Evolutionary conservation across 2,113 vertebrate genomes (phyloP).

Genomic region (Phrynocephalus versicolor): DNA sequence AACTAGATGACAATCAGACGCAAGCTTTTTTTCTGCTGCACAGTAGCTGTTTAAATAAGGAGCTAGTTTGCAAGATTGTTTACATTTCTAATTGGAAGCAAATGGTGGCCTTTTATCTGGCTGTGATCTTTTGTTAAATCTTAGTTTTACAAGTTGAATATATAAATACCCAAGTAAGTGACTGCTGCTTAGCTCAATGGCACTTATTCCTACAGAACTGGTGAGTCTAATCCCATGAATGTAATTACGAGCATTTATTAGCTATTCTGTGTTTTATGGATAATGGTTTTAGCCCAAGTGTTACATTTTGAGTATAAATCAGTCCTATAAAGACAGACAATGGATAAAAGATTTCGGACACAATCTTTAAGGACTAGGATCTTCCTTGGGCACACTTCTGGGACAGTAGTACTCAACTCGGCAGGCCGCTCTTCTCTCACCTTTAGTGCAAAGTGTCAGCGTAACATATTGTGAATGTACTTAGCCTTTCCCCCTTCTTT

Average conservation of each 20-base stretch:
- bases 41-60: neutral
- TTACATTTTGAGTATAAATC: too few relatives aligned
- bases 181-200: neutral
- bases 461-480: too few relatives aligned
- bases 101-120: neutral
- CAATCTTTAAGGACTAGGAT: too few relatives aligned
- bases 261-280: neutral
- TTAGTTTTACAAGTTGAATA: neutral
- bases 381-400: too few relatives aligned
- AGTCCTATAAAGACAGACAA: too few relatives aligned
- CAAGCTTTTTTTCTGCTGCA: neutral
- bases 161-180: neutral
- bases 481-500: too few relatives aligned
- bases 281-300: too few relatives aligned
- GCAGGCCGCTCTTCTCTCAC: too few relatives aligned
- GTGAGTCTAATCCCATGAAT: neutral
- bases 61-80: neutral
- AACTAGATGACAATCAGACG: neutral
- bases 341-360: too few relatives aligned
- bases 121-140: neutral
- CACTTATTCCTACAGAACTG: neutral
- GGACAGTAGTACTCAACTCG: too few relatives aligned
- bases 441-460: too few relatives aligned
- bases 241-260: neutral
- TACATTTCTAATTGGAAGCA: neutral